These are phyloP conservation scores for Diadophis punctatus DNA, from an alignment of 2,113 vertebrate species.

Conservation along the genomic window DNA sequence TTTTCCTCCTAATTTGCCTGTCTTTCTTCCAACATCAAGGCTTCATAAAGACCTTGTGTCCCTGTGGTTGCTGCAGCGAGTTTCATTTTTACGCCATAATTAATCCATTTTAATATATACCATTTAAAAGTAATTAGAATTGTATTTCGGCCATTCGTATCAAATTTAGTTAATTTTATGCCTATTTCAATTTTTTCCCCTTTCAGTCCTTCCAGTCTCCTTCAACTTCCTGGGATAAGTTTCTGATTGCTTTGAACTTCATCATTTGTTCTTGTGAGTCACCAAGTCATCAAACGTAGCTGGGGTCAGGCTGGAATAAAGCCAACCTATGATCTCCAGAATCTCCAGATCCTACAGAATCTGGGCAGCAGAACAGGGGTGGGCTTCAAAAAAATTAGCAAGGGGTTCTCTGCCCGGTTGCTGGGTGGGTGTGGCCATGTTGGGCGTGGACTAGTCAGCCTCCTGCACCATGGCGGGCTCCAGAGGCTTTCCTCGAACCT, in stretches of 20 bases:
- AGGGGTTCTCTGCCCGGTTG: too few relatives aligned
- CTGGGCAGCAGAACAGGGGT: not conserved
- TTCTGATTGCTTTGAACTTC: not conserved
- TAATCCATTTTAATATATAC: slow-evolving; percentile 25
- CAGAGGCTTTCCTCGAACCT: too few relatives aligned
- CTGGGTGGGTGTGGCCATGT: too few relatives aligned
- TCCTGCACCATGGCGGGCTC: too few relatives aligned
- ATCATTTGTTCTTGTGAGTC: not conserved
- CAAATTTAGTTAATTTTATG: slow-evolving; percentile 34
- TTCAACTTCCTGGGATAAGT: not conserved
- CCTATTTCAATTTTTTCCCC: slow-evolving; percentile 24
- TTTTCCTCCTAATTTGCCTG: not conserved
- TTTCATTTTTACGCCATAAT: slow-evolving; percentile 19
- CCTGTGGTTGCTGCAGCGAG: not conserved
- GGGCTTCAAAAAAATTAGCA: too few relatives aligned
- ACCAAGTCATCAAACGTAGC: not conserved
- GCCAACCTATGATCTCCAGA: not conserved
- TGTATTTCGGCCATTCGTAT: slow-evolving; percentile 25
- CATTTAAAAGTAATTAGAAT: slow-evolving; percentile 42
- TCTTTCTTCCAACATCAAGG: not conserved
- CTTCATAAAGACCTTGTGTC: not conserved
- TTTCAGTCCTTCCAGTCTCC: not conserved
- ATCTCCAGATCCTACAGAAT: not conserved
- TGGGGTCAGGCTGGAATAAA: not conserved
- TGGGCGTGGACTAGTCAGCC: too few relatives aligned